Percentiles rank a stretch among this genome's conserved stretches.
Evolutionary conservation across 2,888 invertebrate species (phyloP).

Genomic region (Meloe dianella): DNA sequence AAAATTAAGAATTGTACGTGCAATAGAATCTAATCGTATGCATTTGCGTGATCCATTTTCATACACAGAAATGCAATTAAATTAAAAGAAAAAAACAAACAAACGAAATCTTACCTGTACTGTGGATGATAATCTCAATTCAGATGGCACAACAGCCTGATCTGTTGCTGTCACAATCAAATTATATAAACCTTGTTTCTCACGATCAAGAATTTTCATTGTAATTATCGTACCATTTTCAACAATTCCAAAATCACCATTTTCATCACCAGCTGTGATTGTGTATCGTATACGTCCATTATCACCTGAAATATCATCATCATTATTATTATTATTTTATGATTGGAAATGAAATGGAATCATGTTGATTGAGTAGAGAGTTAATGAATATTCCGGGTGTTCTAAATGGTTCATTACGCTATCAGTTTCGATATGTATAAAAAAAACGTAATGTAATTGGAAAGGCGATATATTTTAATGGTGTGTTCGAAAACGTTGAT

Average conservation of each 20-base stretch:
- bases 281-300: conserved; percentile 85
- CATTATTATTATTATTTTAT: conserved; percentile 2
- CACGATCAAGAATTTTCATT: conserved; percentile 78
- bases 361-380: conserved; percentile 16
- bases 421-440: conserved; percentile 26
- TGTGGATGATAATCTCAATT: conserved; percentile 80
- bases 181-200: conserved; percentile 80
- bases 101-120: conserved; percentile 70
- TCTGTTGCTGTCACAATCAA: conserved; percentile 87
- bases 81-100: background rate
- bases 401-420: conserved; percentile 27
- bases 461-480: conserved; percentile 29
- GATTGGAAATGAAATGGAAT: conserved; percentile 15
- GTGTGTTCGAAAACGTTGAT: conserved; percentile 16
- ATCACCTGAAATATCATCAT: conserved; percentile 66
- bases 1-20: background rate
- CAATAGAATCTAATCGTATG: background rate
- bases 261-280: conserved; percentile 82
- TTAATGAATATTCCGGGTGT: conserved; percentile 32
- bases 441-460: conserved; percentile 32
- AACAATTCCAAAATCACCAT: conserved; percentile 78
- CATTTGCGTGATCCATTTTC: background rate
- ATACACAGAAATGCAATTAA: background rate
- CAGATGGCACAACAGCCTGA: conserved; percentile 75
- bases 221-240: conserved; percentile 86